phyloP scores from a whole-genome alignment of 2,113 vertebrate genomes.

The Okapia johnstoni region DNA sequence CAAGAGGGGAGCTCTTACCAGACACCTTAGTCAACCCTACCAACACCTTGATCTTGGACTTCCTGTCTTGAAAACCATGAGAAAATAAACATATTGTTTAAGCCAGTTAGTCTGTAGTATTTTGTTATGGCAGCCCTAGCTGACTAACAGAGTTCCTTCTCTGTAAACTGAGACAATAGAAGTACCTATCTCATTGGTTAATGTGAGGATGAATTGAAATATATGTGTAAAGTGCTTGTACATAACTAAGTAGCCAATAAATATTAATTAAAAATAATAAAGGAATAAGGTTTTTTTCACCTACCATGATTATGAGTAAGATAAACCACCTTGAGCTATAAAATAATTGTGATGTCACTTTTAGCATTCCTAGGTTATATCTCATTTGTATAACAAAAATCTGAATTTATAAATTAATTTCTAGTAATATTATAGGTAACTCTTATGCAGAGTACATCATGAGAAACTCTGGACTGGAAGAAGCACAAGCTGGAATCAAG shows the following conservation, averaged over 20 bases:
- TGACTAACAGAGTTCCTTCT: background rate
- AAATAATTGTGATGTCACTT: background rate
- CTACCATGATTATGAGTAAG: background rate
- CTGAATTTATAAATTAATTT: background rate
- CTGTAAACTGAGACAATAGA: background rate
- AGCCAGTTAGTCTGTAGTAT: background rate
- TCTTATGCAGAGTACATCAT: no score
- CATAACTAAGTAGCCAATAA: background rate
- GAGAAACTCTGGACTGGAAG: no score
- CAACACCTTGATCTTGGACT: background rate
- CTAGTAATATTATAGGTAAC: background rate
- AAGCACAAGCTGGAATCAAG: no score
- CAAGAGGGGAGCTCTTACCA: background rate
- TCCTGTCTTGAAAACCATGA: background rate
- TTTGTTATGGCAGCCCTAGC: background rate
- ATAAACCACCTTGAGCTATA: background rate
- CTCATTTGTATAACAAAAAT: background rate
- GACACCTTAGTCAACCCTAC: background rate
- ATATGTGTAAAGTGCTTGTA: background rate
- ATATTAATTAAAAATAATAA: slow-evolving; percentile 8
- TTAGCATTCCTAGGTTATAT: background rate
- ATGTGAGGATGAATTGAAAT: background rate
- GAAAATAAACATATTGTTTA: background rate
- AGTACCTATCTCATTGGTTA: background rate
- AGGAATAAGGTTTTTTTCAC: background rate